A percentile compares a stretch with the other conserved stretches of the same genome.
phyloP scores from a whole-genome alignment of 53 echinoderm and acorn worm species.

The Temnopleurus reevesii region DNA sequence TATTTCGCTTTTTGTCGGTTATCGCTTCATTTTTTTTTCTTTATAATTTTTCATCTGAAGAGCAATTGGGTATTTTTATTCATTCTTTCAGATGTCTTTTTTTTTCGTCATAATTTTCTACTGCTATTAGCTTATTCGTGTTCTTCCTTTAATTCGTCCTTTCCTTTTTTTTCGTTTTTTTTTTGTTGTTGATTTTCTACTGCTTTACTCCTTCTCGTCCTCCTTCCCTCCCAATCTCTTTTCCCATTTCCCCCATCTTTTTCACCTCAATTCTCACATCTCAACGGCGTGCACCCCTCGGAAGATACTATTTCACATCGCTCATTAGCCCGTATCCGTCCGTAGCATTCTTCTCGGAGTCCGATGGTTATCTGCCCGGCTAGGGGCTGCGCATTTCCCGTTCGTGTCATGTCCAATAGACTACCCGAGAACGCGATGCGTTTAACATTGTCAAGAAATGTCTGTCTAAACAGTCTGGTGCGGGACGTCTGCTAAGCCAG shows the following conservation, averaged over 20 bases:
- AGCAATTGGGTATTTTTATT: too few species aligned
- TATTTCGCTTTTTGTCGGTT: too few species aligned
- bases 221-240: background rate
- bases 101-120: too few species aligned
- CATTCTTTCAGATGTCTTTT: too few species aligned
- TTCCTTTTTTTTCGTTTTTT: background rate
- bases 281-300: background rate
- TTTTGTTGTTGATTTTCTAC: background rate
- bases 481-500: background rate
- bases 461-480: background rate
- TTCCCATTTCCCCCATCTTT: background rate
- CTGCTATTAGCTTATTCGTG: background rate
- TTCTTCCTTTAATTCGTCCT: background rate
- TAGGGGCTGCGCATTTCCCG: constrained; percentile 26
- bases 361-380: constrained; percentile 32
- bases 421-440: background rate
- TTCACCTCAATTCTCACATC: background rate
- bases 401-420: constrained; percentile 36
- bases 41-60: too few species aligned
- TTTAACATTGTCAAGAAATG: background rate
- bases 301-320: constrained; percentile 51
- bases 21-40: too few species aligned
- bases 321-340: constrained; percentile 41
- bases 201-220: background rate
- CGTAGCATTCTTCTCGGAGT: background rate